These are phyloP conservation scores for Pygocentrus nattereri DNA, from an alignment of 2,797 vertebrate species.

Conservation along the genomic window DNA sequence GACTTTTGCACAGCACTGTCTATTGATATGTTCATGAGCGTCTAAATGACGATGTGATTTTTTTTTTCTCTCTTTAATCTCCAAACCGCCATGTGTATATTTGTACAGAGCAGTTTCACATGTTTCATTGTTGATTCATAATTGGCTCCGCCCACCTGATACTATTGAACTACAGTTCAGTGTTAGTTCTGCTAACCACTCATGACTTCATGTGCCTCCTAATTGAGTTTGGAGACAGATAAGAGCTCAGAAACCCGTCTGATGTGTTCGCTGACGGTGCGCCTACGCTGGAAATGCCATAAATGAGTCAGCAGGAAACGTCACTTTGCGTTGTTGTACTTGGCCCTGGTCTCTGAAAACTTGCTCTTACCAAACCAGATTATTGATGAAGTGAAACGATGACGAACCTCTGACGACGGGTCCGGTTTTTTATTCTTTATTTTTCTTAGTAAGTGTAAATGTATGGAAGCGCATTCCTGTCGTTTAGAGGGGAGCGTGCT, in stretches of 20 bases:
- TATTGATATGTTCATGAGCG: background rate
- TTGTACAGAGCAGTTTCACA: background rate
- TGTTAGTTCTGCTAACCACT: constrained; percentile 1
- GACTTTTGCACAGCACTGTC: background rate
- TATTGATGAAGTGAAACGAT: background rate
- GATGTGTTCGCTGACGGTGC: background rate
- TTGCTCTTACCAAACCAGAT: background rate
- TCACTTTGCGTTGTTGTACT: background rate
- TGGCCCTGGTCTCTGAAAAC: background rate
- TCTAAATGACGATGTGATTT: background rate
- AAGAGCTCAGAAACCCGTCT: background rate
- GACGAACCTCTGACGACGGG: background rate
- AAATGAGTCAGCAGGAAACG: constrained; percentile 23
- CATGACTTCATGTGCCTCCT: background rate
- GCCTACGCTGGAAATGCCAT: constrained; percentile 12
- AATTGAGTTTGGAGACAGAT: constrained; percentile 1
- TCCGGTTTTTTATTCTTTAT: background rate
- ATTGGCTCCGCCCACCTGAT: background rate
- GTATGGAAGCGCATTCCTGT: no score
- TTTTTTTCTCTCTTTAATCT: background rate
- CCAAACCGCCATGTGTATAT: background rate
- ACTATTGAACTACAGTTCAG: background rate
- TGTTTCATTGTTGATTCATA: constrained; percentile 8
- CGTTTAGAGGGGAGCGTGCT: no score
- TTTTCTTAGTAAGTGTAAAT: no score